These are phyloP conservation scores for Scrobipalpa costella DNA, from an alignment of 2,888 invertebrate genomes.

Conservation along the genomic window DNA sequence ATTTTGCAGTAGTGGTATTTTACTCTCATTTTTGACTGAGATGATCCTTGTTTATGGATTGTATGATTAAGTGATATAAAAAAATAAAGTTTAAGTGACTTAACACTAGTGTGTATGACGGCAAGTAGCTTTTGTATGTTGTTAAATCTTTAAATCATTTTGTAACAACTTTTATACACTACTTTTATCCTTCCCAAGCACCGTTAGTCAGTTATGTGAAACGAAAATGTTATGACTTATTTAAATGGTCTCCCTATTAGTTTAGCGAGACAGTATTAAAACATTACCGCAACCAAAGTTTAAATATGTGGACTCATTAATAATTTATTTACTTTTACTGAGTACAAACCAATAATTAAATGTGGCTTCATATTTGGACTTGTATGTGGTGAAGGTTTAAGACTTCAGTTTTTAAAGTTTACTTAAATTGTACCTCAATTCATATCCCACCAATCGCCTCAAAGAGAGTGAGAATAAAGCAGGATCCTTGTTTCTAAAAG, in stretches of 20 bases:
- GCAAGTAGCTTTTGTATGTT: slow-evolving; percentile 80
- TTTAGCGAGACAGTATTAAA: no score
- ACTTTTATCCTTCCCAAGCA: slow-evolving; percentile 80
- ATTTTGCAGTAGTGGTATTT: slow-evolving; percentile 40
- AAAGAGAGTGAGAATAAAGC: neutral
- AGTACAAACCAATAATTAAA: no score
- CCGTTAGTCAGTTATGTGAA: slow-evolving; percentile 58
- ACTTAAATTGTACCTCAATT: neutral
- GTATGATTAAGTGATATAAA: slow-evolving; percentile 66
- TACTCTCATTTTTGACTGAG: slow-evolving; percentile 61
- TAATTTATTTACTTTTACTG: no score
- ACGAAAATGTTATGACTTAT: neutral
- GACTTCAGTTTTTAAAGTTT: neutral
- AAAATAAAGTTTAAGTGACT: slow-evolving; percentile 62
- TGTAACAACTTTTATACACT: slow-evolving; percentile 80
- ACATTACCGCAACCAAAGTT: no score
- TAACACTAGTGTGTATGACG: slow-evolving; percentile 63
- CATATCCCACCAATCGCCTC: neutral
- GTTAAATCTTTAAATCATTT: slow-evolving; percentile 75
- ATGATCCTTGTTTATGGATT: slow-evolving; percentile 59
- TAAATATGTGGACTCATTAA: no score
- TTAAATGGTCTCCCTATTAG: neutral
- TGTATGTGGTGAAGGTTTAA: no score
- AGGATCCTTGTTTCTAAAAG: neutral
- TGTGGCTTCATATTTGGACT: no score